Evolutionary conservation across 2,113 vertebrate genomes (phyloP), one percentile per base, ranked within the genome.

Genomic region (Rissa tridactyla): DNA sequence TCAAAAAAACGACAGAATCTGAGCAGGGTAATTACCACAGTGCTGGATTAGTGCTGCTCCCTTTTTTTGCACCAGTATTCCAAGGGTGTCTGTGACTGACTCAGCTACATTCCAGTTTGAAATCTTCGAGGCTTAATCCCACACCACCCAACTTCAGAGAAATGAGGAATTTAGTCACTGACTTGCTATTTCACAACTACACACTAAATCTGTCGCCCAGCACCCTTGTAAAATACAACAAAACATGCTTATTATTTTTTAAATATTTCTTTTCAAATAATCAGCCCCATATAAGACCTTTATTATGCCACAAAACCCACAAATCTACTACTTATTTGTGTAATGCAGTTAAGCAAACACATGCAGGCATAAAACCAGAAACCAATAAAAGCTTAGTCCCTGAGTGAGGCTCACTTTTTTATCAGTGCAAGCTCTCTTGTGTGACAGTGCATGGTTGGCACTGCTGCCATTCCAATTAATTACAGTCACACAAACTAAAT

Each of bases 21-120:
- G 94, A 97, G 92, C 96, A 92, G 95, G 94, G 93, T 81, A 93
- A 96, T 97, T 96, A 97, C 82, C 82, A 96, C 78, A 57, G 42
- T 69, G 57, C 76, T 95, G 91, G 95, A 95, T 97, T 95, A 97
- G 80, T 75, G 73, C 68, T 92, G 85, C 87, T 97, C 82, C 58
- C 36, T 80, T 81, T 94, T 76, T 96, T 60, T 71, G 26, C 85
- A 89, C 30, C 30, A 92, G 32, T 82, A 82, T 92, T 97, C 95
- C 79, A 95, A 86, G 92, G 38, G 73, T 91, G 95, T 94, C 87
- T 88, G 64, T 40, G 60, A 95, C 86, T 95, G 97, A 91, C 87
- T 95, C 93, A 95, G 87, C 92, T 92, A 78, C 64, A 94, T 73
- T 88, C 68, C 57, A 49, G 68, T 77, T 77, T 87, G 88, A 92